Conservation (phyloP, 2,113 vertebrate genomes). For the Epinephelus moara region DNA sequence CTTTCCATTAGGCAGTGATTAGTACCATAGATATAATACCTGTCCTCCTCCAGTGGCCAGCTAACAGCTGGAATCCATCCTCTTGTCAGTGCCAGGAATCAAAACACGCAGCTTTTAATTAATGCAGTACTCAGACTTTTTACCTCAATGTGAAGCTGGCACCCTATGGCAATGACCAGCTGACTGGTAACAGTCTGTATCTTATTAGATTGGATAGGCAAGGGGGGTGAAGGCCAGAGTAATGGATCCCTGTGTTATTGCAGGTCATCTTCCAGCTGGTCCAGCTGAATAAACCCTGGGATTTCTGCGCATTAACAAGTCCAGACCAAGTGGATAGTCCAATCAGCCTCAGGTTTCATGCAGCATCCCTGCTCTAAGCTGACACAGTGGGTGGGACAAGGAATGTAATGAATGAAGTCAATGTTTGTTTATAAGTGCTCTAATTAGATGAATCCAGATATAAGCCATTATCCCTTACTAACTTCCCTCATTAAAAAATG, state of each 20-base stretch:
- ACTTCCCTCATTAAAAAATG: too few relatives aligned
- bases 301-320: slow-evolving; percentile 49
- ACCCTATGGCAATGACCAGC: slow-evolving; percentile 9
- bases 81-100: slow-evolving; percentile 12
- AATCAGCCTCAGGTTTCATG: slow-evolving; percentile 57
- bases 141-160: background rate
- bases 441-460: too few relatives aligned
- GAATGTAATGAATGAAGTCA: background rate
- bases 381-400: slow-evolving; percentile 18
- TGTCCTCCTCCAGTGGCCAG: slow-evolving; percentile 5
- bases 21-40: slow-evolving; percentile 10
- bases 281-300: slow-evolving; percentile 61
- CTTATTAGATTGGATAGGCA: slow-evolving; percentile 19
- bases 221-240: slow-evolving; percentile 9
- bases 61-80: slow-evolving; percentile 23
- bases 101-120: slow-evolving; percentile 18
- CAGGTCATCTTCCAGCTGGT: slow-evolving; percentile 34
- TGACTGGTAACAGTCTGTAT: slow-evolving; percentile 24
- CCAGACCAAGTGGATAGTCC: slow-evolving; percentile 23
- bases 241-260: slow-evolving; percentile 36
- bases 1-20: background rate
- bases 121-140: background rate
- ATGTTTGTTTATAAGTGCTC: background rate
- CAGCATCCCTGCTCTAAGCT: slow-evolving; percentile 20
- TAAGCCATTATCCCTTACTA: too few relatives aligned